Evolutionary conservation across 2,888 invertebrate species (phyloP), one percentile per base, ranked within the genome.

Genomic region (Aricia artaxerxes): DNA sequence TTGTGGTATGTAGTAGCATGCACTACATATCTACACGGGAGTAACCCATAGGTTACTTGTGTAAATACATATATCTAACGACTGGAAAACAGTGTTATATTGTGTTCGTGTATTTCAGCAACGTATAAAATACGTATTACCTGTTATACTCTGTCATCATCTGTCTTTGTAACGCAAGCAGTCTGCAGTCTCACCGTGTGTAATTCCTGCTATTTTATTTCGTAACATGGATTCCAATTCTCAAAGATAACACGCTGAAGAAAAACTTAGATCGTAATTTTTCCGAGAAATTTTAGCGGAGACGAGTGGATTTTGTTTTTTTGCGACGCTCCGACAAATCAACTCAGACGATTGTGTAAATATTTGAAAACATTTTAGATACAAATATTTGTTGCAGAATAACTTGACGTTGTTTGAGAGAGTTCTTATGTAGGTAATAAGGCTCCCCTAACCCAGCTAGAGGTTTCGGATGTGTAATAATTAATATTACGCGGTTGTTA

Each of bases 291-390:
- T 76, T 76, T 76, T 35, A 76, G 31, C 57, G 35, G 2, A 38
- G 49, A 35, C 76, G 24, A 76, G 31, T 53, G 69, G 69, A 38
- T 57, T 53, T 53, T 76, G 11, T 16, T 13, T 75, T 75, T 76
- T 57, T 57, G 16, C 53, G 57, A 76, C 53, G 76, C 76, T 24
- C 49, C 76, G 57, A 24, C 75, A 35, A 49, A 24, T 53, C 76
- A 49, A 76, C 49, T 35, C 53, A 53, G 76, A 4, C 44, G 73
- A 44, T 49, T 53, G 76, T 76, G 49, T 57, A 76, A 76, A 76
- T 76, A 76, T 76, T 76, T 76, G 57, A 76, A 53, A 76, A 76
- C 76, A 76, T 76, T 76, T 75, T 76, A 57, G 53, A 76, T 35
- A 53, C 53, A 76, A 53, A 76, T 53, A 49, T 75, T 75, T 75